Base-by-base conservation (phyloP, 92 coral and sea anemone genomes). In the Porites divaricata region DNA sequence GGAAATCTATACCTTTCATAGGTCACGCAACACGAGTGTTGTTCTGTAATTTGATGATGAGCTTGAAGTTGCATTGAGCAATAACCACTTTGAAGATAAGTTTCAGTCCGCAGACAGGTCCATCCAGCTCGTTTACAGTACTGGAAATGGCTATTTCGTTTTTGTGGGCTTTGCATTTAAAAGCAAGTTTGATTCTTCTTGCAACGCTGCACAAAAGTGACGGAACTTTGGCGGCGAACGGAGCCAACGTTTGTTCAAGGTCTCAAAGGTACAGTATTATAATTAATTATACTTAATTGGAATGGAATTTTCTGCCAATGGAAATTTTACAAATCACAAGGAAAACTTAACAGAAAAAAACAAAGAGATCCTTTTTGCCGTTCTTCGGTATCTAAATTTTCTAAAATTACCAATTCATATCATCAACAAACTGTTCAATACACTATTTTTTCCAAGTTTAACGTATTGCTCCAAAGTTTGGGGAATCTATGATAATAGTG, bases 171-270 rank as follows among this genome's bases (percentile, higher is more conserved):
- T 76, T 51, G 68, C 22, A 25, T 23, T 59, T 21, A 51, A 22
- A 45, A 20, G 65, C 23, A 61, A 72, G 50, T 51, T 8, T 82
- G 8, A 72, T 61, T 82, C 51, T 72, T 21, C 13, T 51, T 25
- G 23, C 45, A 17, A 50, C 56, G 28, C 13, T 86, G 3, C 51
- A 67, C 24, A 24, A 23, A 56, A 72, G 69, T 8, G 51, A 41
- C 15, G 91, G 79, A 45, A 67, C 85, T 79, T 26, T 84, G 5
- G 71, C 24, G 14, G 70, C 63, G 25, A 79, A 84, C 51, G 94
- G 94, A 45, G 67, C 28, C 0, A 84, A 91, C 78, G 94, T 91
- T 58, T 91, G 94, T 59, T 83, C 91, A 12, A 87, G 70, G 67
- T 71, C 83, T n/a, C 88, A 78, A 56, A 91, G 94, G 94, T 91